Evolutionary conservation across 2,113 vertebrate genomes (phyloP).

Genomic region (Saguinus midas): DNA sequence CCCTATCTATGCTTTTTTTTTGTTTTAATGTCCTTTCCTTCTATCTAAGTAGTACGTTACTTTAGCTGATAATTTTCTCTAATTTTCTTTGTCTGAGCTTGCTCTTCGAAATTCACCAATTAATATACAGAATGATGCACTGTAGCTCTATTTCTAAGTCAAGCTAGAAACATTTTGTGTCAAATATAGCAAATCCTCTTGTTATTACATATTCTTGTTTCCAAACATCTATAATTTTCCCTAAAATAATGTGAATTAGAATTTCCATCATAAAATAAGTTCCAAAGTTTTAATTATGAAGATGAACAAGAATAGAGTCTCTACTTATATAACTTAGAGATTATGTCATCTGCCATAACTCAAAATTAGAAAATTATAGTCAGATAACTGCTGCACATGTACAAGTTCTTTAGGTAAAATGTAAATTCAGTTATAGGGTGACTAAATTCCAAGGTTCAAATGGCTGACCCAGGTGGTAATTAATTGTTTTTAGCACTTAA

Average conservation of each 20-base stretch:
- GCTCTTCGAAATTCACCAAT: slow-evolving; percentile 39
- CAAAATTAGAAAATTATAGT: slow-evolving; percentile 25
- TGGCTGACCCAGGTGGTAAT: background rate
- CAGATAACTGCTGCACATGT: background rate
- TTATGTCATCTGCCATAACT: background rate
- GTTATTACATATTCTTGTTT: slow-evolving; percentile 9
- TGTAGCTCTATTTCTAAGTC: background rate
- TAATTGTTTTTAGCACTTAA: background rate
- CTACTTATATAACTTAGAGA: background rate
- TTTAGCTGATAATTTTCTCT: slow-evolving; percentile 58
- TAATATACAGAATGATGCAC: slow-evolving; percentile 8
- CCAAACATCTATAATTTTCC: background rate
- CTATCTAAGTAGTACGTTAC: slow-evolving; percentile 36
- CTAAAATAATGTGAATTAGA: slow-evolving; percentile 19
- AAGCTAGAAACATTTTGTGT: slow-evolving; percentile 31
- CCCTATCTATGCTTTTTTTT: slow-evolving; percentile 25
- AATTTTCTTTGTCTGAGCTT: slow-evolving; percentile 1
- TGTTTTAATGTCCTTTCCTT: slow-evolving; percentile 41
- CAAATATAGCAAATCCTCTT: background rate
- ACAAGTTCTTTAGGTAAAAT: background rate
- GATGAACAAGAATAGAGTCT: background rate
- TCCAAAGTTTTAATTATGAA: slow-evolving; percentile 40
- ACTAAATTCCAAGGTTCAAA: background rate
- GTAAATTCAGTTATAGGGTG: background rate
- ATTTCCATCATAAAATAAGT: slow-evolving; percentile 9